Conservation (phyloP, 2,888 invertebrate genomes). For the Melanostoma scalare region DNA sequence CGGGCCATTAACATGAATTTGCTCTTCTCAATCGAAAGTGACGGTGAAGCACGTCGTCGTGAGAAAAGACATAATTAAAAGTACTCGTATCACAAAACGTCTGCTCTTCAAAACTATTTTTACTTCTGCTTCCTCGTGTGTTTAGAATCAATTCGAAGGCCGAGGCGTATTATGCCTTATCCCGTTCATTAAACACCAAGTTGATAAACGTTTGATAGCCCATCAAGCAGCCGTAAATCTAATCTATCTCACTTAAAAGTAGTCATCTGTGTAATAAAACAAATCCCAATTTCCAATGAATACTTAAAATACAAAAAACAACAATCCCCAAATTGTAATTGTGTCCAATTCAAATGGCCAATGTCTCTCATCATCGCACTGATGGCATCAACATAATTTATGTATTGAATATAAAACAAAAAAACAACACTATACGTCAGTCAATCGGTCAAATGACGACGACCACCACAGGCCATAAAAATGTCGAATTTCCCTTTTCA, state of each 20-base stretch:
- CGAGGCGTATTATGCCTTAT: slow-evolving; percentile 19
- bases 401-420: slow-evolving; percentile 6
- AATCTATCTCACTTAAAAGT: slow-evolving; percentile 34
- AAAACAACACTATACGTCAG: not conserved
- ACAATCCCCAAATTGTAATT: slow-evolving; percentile 60
- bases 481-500: slow-evolving; percentile 63
- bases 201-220: slow-evolving; percentile 24
- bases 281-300: slow-evolving; percentile 51
- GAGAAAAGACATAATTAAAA: not conserved
- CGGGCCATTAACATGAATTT: too few relatives aligned
- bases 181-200: slow-evolving; percentile 23
- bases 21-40: slow-evolving; percentile 29
- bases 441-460: slow-evolving; percentile 4
- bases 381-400: slow-evolving; percentile 64
- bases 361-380: slow-evolving; percentile 6
- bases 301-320: not conserved
- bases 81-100: too few relatives aligned
- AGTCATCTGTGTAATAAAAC: slow-evolving; percentile 51
- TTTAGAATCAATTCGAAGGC: slow-evolving; percentile 1
- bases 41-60: not conserved
- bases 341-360: slow-evolving; percentile 68
- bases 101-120: not conserved
- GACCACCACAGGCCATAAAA: slow-evolving; percentile 25
- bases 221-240: not conserved
- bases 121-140: not conserved